A percentile compares a stretch with the other conserved stretches of the same genome.
Conservation (phyloP, 2,113 vertebrate genomes). For the Centropristis striata region DNA sequence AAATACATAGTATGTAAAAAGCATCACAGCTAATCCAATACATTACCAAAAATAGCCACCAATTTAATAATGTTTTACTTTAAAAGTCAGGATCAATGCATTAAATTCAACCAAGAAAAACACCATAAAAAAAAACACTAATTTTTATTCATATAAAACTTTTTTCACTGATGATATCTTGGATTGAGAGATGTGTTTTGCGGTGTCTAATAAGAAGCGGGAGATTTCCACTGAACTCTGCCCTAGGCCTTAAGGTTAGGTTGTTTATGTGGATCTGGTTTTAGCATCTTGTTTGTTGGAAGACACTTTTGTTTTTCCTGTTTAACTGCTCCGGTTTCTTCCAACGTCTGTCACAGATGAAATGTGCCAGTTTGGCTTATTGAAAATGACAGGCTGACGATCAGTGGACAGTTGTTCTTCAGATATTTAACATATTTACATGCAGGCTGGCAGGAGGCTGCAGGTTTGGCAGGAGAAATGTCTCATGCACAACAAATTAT, state of each 20-base stretch:
- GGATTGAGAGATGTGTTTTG: not conserved
- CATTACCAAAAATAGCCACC: no score
- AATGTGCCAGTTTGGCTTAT: not conserved
- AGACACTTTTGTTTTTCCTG: constrained; percentile 25
- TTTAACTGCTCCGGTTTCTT: constrained; percentile 17
- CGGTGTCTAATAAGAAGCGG: not conserved
- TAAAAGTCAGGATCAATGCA: not conserved
- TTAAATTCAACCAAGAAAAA: not conserved
- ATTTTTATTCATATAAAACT: no score
- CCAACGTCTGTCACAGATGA: constrained; percentile 11
- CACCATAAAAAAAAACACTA: not conserved
- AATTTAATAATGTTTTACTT: not conserved
- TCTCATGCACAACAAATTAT: not conserved
- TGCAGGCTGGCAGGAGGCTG: constrained; percentile 4
- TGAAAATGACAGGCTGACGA: constrained; percentile 12
- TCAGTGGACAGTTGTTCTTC: constrained; percentile 5
- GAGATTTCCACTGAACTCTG: constrained; percentile 1
- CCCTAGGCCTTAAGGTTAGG: not conserved
- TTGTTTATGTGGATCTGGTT: not conserved
- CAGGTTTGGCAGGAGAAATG: not conserved
- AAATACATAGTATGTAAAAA: not conserved
- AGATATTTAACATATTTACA: constrained; percentile 4
- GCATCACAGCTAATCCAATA: no score
- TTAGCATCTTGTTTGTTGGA: constrained; percentile 25
- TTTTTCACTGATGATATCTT: not conserved